phyloP scores from a whole-genome alignment of 2,888 invertebrate species.

The Salticus scenicus region DNA sequence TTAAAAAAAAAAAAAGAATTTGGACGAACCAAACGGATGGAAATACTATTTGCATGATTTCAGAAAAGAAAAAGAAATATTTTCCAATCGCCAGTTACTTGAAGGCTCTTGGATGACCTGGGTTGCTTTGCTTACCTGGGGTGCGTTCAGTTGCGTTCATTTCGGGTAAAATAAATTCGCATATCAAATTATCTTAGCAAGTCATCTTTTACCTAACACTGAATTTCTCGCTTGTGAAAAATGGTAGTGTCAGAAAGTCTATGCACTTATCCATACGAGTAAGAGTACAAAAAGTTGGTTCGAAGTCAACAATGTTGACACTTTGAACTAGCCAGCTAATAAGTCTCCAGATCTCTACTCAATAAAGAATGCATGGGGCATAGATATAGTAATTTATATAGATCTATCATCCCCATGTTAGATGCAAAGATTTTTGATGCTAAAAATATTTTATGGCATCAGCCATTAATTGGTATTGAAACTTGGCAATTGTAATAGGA shows the following conservation, averaged over 20 bases:
- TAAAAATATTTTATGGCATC: too few relatives aligned
- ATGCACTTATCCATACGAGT: not conserved
- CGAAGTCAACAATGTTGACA: too few relatives aligned
- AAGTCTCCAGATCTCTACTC: too few relatives aligned
- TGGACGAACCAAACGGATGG: not conserved
- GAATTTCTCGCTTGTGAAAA: not conserved
- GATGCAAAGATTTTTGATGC: too few relatives aligned
- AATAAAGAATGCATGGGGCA: too few relatives aligned
- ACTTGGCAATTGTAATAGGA: too few relatives aligned
- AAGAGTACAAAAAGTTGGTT: not conserved
- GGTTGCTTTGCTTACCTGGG: not conserved
- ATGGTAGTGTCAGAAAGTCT: not conserved
- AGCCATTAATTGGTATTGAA: too few relatives aligned
- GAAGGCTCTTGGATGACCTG: not conserved
- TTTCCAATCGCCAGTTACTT: not conserved
- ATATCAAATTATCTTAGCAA: not conserved
- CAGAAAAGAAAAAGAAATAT: not conserved
- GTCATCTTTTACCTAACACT: not conserved
- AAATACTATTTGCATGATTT: conserved; percentile 1
- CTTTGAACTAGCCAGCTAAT: too few relatives aligned
- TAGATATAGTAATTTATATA: too few relatives aligned
- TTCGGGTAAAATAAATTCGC: not conserved
- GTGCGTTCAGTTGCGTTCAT: not conserved
- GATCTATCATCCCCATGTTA: too few relatives aligned
- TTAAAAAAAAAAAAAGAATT: not conserved